Conservation (phyloP, 2,113 vertebrate species). For the Halcyon malimbica region DNA sequence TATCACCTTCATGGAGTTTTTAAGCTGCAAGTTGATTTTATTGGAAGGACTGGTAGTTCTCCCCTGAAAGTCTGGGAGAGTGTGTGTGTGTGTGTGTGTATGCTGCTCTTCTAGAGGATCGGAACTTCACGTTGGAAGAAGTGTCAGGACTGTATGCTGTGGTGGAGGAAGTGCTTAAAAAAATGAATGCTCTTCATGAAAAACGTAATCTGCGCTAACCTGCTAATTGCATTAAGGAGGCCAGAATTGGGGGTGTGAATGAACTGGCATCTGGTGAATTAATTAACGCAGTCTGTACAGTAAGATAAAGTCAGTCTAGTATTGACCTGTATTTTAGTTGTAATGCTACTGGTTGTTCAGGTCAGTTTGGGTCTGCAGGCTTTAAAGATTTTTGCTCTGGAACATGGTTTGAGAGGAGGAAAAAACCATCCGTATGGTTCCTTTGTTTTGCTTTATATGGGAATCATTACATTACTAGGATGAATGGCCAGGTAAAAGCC, state of each 20-base stretch:
- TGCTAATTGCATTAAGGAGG: neutral
- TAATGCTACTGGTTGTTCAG: neutral
- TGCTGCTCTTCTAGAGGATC: neutral
- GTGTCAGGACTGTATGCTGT: neutral
- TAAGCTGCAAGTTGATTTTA: neutral
- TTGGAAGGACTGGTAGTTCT: neutral
- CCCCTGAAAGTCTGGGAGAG: too few species aligned
- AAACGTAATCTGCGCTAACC: neutral
- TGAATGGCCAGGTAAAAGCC: conserved; percentile 77
- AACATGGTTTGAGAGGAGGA: neutral
- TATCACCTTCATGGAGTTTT: neutral
- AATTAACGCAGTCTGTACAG: neutral
- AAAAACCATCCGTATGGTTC: neutral
- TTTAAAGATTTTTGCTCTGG: neutral
- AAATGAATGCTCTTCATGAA: neutral
- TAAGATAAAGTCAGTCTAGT: neutral
- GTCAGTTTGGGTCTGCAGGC: neutral
- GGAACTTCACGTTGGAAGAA: neutral
- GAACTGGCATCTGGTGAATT: neutral
- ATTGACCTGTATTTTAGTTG: neutral
- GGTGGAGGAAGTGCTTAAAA: neutral
- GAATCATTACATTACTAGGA: conserved; percentile 32
- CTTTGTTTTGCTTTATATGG: neutral
- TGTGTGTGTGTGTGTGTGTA: fast-evolving
- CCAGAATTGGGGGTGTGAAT: neutral